Conservation (phyloP, 1,140 invertebrate species). For the Megalonaias nervosa region DNA sequence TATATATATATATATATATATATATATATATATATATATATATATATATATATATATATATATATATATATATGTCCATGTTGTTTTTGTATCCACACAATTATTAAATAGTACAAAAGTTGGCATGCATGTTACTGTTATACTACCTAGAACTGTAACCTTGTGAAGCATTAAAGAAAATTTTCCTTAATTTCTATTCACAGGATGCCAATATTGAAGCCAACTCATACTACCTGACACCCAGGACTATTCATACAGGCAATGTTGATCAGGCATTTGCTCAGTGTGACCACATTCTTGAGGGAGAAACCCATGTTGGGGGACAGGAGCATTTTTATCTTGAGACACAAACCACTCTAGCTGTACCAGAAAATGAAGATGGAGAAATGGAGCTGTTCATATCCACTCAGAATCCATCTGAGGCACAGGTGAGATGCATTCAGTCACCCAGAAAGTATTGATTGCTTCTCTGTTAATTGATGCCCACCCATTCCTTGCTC, state of each 20-base stretch:
- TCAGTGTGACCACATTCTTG: slow-evolving; percentile 74
- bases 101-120: no score
- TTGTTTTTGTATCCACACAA: no score
- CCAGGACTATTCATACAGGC: slow-evolving; percentile 74
- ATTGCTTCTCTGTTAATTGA: no score
- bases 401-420: slow-evolving; percentile 87
- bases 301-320: slow-evolving; percentile 82
- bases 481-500: no score
- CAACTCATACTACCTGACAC: slow-evolving; percentile 37
- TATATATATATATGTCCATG: no score
- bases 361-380: slow-evolving; percentile 83
- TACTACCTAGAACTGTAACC: no score
- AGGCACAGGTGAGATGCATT: slow-evolving; percentile 78
- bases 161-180: no score
- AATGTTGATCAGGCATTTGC: slow-evolving; percentile 79
- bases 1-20: no score
- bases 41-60: no score
- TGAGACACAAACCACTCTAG: slow-evolving; percentile 84
- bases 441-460: no score
- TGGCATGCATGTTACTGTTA: no score
- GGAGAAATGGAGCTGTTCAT: slow-evolving; percentile 89
- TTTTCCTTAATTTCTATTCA: background rate
- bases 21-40: no score
- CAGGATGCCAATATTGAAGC: slow-evolving; percentile 57
- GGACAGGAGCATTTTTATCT: slow-evolving; percentile 99